phyloP scores from a whole-genome alignment of 30 jellyfish, hydroid and myxozoan genomes.

The Turritopsis rubra region DNA sequence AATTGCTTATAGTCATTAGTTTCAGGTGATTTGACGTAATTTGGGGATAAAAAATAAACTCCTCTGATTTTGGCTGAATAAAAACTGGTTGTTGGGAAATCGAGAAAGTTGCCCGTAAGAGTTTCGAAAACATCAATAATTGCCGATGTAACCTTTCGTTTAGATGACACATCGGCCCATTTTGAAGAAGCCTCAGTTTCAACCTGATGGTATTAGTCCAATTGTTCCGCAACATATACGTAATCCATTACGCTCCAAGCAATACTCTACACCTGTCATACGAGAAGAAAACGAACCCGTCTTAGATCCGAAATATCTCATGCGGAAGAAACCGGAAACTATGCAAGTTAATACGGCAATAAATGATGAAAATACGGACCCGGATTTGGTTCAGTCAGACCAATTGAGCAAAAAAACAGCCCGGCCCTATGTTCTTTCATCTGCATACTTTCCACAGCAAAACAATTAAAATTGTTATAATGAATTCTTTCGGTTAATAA shows the following conservation, averaged over 20 bases:
- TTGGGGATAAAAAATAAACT: too few species aligned
- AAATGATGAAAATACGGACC: conserved; percentile 12
- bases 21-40: too few species aligned
- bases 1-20: too few species aligned
- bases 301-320: conserved; percentile 24
- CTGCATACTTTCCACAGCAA: not conserved
- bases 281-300: conserved; percentile 12
- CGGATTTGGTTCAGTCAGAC: conserved; percentile 13
- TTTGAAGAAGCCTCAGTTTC: conserved; percentile 31
- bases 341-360: not conserved
- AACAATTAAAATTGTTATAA: too few species aligned
- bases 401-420: not conserved
- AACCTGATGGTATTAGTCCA: conserved; percentile 34
- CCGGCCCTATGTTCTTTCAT: not conserved
- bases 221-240: conserved; percentile 8
- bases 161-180: conserved; percentile 31
- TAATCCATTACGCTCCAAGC: conserved; percentile 23
- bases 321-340: conserved; percentile 24
- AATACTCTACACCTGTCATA: conserved; percentile 28
- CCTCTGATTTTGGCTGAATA: too few species aligned
- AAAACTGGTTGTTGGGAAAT: too few species aligned
- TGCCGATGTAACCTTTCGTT: too few species aligned
- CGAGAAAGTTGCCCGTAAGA: too few species aligned
- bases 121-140: too few species aligned
- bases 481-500: not conserved